phyloP scores from a whole-genome alignment of 37 sponge, comb jelly and placozoan genomes.

The Ianthella basta region DNA sequence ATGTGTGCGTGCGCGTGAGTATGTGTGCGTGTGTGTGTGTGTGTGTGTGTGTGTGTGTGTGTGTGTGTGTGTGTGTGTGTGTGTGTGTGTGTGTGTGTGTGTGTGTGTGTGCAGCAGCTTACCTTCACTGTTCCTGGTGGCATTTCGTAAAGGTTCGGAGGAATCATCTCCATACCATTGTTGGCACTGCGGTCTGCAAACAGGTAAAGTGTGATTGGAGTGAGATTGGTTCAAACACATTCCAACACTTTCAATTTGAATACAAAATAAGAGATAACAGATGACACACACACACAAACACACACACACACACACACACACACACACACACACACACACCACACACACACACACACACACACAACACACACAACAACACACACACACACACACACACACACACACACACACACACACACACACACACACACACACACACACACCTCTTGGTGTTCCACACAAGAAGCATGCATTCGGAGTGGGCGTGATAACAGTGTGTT shows the following conservation, averaged over 20 bases:
- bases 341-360: neutral
- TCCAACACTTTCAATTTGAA: no score
- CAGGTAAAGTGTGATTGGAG: no score
- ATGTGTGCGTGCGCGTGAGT: no score
- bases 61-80: no score
- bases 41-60: no score
- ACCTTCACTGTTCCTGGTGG: neutral
- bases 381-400: neutral
- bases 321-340: constrained; percentile 1
- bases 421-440: neutral
- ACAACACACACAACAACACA: neutral
- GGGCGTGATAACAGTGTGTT: neutral
- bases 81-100: no score
- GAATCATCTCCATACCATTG: neutral
- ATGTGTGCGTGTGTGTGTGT: no score
- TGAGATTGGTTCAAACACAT: no score
- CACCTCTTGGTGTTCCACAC: constrained; percentile 19
- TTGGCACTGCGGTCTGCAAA: neutral
- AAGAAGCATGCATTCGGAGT: constrained; percentile 9
- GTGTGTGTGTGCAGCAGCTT: neutral
- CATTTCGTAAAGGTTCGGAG: neutral
- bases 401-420: neutral
- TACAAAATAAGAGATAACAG: no score
- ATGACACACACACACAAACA: neutral
- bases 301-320: neutral